Evolutionary conservation across 2,888 invertebrate genomes (phyloP), one percentile per base, ranked within the genome.

Genomic region (Tetragonisca angustula): DNA sequence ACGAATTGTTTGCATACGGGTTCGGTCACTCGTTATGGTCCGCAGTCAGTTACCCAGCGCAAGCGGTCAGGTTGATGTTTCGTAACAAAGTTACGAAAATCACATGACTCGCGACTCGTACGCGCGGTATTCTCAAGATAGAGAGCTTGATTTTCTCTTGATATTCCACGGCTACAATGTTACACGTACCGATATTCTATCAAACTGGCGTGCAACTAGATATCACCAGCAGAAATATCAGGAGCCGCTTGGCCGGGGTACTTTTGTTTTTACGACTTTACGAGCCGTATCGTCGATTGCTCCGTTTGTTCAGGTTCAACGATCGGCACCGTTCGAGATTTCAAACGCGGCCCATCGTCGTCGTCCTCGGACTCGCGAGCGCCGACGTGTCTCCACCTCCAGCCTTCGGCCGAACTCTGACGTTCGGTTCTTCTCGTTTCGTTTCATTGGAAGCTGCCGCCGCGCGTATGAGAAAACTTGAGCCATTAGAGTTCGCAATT

Each of bases 241-340:
- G 75, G 49, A 84, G 76, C 81, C 74, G 80, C 76, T 82, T 78
- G 76, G 56, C 85, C 79, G 81, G 83, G 83, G 87, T 88, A 89
- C 88, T 87, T 88, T 90, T 89, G 87, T 88, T 91, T 90, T 90
- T 90, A 91, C 87, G 87, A 75, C 87, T 91, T 90, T 89, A 90
- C 88, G 88, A 91, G 82, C 79, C 88, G 86, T 86, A 90, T 90
- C 87, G 83, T 75, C 88, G 86, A 90, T 90, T 88, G 89, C 87
- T 88, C 86, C 88, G 87, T 89, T 90, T 88, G 86, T 89, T 90
- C 87, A 81, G 87, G 91, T 91, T 92, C 90, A 88, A 88, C 87
- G 90, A 88, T 91, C 90, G 86, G 86, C 27, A 27, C 27, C 27
- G 27, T 27, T 27, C 27, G 27, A 27, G 82, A 89, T 87, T 87